phyloP scores from a whole-genome alignment of 2,888 invertebrate species.

The Selenia dentaria region DNA sequence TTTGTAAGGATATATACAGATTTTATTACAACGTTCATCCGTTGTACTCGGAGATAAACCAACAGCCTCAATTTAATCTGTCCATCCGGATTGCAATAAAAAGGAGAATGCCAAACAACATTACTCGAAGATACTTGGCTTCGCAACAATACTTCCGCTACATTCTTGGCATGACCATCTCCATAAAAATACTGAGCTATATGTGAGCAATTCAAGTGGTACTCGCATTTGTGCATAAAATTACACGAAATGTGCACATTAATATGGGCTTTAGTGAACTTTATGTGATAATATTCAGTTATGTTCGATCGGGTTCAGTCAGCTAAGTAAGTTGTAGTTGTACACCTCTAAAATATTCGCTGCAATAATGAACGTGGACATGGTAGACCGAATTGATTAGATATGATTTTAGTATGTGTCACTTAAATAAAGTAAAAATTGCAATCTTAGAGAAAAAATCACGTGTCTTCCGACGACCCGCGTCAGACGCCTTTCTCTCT shows the following conservation, averaged over 20 bases:
- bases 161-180: conserved; percentile 23
- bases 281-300: conserved; percentile 3
- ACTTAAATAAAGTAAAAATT: too few relatives aligned
- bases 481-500: too few relatives aligned
- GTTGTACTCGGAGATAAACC: neutral
- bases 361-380: too few relatives aligned
- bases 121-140: conserved; percentile 4
- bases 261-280: conserved; percentile 5
- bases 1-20: too few relatives aligned
- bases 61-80: too few relatives aligned
- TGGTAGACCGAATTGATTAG: too few relatives aligned
- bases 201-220: conserved; percentile 4
- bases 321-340: too few relatives aligned
- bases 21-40: neutral
- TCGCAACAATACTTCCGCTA: conserved; percentile 3
- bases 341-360: too few relatives aligned
- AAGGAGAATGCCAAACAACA: conserved; percentile 6
- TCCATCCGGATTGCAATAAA: conserved; percentile 5
- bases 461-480: too few relatives aligned
- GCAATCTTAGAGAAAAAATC: too few relatives aligned
- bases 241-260: conserved; percentile 16
- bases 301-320: neutral
- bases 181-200: conserved; percentile 22
- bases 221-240: conserved; percentile 15
- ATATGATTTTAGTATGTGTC: too few relatives aligned